A percentile compares a stretch with the other conserved stretches of the same genome.
These are phyloP conservation scores for Hydrophis major DNA, from an alignment of 2,797 vertebrate genomes.

Conservation along the genomic window DNA sequence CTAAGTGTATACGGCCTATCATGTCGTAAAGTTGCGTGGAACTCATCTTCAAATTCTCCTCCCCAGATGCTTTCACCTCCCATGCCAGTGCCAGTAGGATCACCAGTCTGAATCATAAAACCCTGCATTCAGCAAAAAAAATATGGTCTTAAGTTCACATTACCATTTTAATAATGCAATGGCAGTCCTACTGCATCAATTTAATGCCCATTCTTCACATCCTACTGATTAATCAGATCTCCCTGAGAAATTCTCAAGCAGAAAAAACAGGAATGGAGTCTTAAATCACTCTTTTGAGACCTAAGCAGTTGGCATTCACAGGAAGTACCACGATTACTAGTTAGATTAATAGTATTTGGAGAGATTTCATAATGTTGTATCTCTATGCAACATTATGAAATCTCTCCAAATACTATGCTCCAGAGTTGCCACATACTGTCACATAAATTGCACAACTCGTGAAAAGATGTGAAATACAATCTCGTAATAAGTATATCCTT, in stretches of 20 bases:
- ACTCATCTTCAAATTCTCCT: constrained; percentile 97
- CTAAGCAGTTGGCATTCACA: neutral
- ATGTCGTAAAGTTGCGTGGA: constrained; percentile 93
- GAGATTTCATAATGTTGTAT: too few species aligned
- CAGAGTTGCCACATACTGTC: neutral
- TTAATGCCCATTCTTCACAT: neutral
- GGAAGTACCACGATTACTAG: neutral
- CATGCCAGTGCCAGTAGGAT: constrained; percentile 98
- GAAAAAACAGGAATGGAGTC: neutral
- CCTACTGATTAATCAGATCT: neutral
- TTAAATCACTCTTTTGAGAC: neutral
- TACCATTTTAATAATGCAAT: neutral
- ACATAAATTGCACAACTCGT: neutral
- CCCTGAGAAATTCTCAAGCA: neutral
- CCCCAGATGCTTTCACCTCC: constrained; percentile 99
- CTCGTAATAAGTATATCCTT: neutral
- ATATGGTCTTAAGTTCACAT: neutral
- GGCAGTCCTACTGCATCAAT: neutral
- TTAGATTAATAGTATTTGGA: neutral
- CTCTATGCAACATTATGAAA: neutral
- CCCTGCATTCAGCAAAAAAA: constrained; percentile 73
- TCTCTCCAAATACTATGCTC: neutral
- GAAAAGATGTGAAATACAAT: neutral
- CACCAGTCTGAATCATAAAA: constrained; percentile 98
- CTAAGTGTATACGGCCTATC: constrained; percentile 97